These are phyloP conservation scores for Protobothrops mucrosquamatus DNA, from an alignment of 2,113 vertebrate species.

Conservation along the genomic window DNA sequence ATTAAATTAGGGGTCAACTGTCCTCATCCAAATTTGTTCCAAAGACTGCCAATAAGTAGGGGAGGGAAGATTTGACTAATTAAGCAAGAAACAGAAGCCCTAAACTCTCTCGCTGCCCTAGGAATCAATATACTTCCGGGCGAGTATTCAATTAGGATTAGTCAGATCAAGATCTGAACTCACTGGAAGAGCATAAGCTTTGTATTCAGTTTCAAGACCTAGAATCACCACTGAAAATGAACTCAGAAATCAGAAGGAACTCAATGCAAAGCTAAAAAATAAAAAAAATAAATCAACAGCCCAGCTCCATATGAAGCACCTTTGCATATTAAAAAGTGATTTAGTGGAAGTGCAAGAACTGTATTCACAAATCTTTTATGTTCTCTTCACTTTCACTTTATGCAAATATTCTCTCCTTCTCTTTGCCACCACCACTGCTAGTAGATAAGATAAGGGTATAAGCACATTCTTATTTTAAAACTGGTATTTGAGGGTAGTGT, in stretches of 20 bases:
- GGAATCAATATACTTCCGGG: not conserved
- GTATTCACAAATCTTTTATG: not conserved
- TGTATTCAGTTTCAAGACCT: not conserved
- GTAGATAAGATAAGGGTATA: not conserved
- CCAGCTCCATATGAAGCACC: not conserved
- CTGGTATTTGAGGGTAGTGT: not conserved
- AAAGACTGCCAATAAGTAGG: not conserved
- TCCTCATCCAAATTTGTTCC: not conserved
- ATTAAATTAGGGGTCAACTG: not conserved
- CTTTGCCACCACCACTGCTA: not conserved
- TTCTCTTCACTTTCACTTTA: not conserved
- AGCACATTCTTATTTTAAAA: not conserved
- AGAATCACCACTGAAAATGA: not conserved
- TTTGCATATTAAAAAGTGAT: not conserved
- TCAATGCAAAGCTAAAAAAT: not conserved
- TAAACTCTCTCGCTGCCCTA: not conserved
- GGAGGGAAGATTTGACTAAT: not conserved
- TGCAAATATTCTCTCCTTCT: not conserved
- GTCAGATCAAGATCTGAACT: not conserved
- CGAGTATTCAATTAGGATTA: not conserved
- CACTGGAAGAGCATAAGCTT: not conserved
- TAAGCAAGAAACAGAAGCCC: not conserved
- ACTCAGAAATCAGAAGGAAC: not conserved
- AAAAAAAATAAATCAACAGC: not conserved
- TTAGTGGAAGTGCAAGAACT: not conserved